Percentiles rank a stretch among this genome's conserved stretches.
phyloP scores from a whole-genome alignment of 1,140 invertebrate species.

The Carcinoscorpius rotundicauda region DNA sequence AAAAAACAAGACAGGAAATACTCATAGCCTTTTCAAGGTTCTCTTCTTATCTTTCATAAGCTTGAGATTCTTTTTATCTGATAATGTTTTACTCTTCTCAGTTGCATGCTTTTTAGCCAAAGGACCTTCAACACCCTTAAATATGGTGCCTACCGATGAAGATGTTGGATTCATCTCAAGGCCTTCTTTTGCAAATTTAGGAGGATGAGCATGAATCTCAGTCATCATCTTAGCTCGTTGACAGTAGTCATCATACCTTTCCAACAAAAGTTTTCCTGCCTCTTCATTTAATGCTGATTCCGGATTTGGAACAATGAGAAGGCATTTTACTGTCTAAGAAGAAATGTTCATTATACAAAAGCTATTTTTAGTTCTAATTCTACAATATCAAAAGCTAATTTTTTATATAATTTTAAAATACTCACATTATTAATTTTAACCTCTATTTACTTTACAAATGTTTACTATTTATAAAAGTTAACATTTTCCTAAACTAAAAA shows the following conservation, averaged over 20 bases:
- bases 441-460: too few species aligned
- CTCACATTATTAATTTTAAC: too few species aligned
- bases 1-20: too few species aligned
- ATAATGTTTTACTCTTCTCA: constrained; percentile 56
- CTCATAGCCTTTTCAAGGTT: constrained; percentile 76
- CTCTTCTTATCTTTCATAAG: constrained; percentile 71
- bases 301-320: constrained; percentile 85
- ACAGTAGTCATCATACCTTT: constrained; percentile 83
- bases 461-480: too few species aligned
- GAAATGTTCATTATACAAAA: too few species aligned
- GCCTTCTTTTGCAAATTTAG: constrained; percentile 31
- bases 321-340: constrained; percentile 72
- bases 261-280: constrained; percentile 77
- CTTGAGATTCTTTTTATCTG: constrained; percentile 54
- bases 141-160: constrained; percentile 27
- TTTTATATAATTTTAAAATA: too few species aligned
- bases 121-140: constrained; percentile 45
- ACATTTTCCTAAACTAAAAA: too few species aligned
- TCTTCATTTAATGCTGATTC: constrained; percentile 91
- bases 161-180: constrained; percentile 21
- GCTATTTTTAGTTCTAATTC: too few species aligned
- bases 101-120: constrained; percentile 69
- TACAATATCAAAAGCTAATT: too few species aligned
- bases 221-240: constrained; percentile 88
- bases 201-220: constrained; percentile 70